phyloP scores from a whole-genome alignment of 2,113 vertebrate genomes.

The Theropithecus gelada region DNA sequence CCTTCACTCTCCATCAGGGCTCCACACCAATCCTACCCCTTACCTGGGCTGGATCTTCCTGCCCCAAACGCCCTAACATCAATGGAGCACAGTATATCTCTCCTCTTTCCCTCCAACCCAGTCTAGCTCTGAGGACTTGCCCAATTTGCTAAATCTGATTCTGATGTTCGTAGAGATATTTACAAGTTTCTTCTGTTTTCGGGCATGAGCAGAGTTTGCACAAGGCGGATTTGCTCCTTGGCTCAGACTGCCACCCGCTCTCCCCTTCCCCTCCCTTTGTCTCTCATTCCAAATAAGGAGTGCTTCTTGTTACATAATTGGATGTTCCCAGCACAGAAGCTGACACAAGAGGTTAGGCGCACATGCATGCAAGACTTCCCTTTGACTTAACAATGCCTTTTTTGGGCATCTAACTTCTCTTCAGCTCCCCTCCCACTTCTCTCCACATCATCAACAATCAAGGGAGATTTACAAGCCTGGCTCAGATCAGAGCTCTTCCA shows the following conservation, averaged over 20 bases:
- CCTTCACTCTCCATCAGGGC: constrained; percentile 12
- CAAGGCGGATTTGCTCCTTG: constrained; percentile 59
- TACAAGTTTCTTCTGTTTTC: constrained; percentile 68
- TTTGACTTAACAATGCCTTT: constrained; percentile 87
- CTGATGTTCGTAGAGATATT: background rate
- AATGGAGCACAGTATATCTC: background rate
- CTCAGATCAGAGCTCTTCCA: constrained; percentile 70
- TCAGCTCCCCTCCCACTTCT: background rate
- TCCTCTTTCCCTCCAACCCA: constrained; percentile 27
- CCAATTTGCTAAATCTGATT: background rate
- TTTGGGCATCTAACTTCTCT: constrained; percentile 85
- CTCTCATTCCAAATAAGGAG: constrained; percentile 78
- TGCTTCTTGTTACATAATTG: constrained; percentile 82
- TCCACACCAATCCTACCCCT: constrained; percentile 65
- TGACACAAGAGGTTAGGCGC: constrained; percentile 43
- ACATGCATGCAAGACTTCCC: constrained; percentile 50
- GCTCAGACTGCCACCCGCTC: background rate
- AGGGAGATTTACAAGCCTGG: constrained; percentile 74
- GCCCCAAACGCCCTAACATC: constrained; percentile 34
- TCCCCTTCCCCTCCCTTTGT: constrained; percentile 34
- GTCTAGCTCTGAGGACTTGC: background rate
- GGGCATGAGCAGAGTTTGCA: constrained; percentile 48
- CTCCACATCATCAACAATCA: constrained; percentile 62
- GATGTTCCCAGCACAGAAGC: constrained; percentile 33
- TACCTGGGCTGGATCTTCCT: constrained; percentile 43